These are phyloP conservation scores for Drosophila lini DNA, from an alignment of 1,140 invertebrate genomes.

Conservation along the genomic window DNA sequence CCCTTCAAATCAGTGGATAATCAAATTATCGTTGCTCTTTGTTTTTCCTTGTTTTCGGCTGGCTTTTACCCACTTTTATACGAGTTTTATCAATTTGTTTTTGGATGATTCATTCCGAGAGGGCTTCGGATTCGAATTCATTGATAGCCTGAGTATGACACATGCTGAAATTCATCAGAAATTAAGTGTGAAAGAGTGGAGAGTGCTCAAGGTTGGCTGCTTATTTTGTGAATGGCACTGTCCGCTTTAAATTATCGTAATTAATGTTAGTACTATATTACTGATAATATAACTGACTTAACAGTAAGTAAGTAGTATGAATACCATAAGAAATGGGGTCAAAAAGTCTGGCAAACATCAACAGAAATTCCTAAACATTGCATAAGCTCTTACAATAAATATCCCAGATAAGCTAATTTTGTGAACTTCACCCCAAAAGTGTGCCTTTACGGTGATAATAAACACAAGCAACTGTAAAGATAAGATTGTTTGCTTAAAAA, in stretches of 20 bases:
- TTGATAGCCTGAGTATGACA: slow-evolving; percentile 33
- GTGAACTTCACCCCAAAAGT: slow-evolving; percentile 32
- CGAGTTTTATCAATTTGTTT: slow-evolving; percentile 58
- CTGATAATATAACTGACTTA: not conserved
- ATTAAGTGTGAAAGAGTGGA: slow-evolving; percentile 25
- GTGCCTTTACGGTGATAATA: slow-evolving; percentile 5
- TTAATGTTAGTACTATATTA: not conserved
- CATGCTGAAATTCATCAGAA: slow-evolving; percentile 49
- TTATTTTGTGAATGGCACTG: slow-evolving; percentile 10
- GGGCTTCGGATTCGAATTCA: slow-evolving; percentile 15
- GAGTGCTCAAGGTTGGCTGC: slow-evolving; percentile 23
- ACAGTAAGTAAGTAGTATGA: not conserved
- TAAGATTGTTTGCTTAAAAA: slow-evolving; percentile 21
- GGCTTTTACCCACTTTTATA: slow-evolving; percentile 39
- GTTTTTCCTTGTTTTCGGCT: slow-evolving; percentile 23
- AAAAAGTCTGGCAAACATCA: slow-evolving; percentile 1
- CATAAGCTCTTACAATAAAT: slow-evolving; percentile 15
- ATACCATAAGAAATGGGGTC: not conserved
- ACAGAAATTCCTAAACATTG: slow-evolving; percentile 31
- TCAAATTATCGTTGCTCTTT: slow-evolving; percentile 18
- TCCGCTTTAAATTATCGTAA: not conserved
- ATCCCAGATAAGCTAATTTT: slow-evolving; percentile 1
- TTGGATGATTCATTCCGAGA: slow-evolving; percentile 49
- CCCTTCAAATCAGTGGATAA: slow-evolving; percentile 3
- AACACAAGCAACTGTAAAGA: slow-evolving; percentile 3